A percentile compares a stretch with the other conserved stretches of the same genome.
phyloP scores from a whole-genome alignment of 64 coral and sea anemone species.

The Exaiptasia diaphana region DNA sequence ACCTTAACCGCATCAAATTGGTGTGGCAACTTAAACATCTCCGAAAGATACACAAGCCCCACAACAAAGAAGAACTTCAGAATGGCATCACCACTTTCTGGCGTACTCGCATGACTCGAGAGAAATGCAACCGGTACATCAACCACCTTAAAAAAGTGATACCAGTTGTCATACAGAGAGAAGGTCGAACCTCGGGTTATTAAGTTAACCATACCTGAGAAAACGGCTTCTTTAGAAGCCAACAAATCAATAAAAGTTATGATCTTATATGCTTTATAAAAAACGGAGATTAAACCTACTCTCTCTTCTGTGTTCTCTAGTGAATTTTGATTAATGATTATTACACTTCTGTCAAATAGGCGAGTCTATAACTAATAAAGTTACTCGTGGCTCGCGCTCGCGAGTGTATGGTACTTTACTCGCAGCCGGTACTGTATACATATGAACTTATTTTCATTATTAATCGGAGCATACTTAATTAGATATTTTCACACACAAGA shows the following conservation, averaged over 20 bases:
- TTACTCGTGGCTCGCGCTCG: background rate
- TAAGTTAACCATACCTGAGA: background rate
- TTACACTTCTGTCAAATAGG: too few species aligned
- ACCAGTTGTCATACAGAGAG: background rate
- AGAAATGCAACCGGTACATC: constrained; percentile 9
- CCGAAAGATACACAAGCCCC: background rate
- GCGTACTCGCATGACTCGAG: background rate
- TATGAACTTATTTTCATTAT: too few species aligned
- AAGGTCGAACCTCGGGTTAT: background rate
- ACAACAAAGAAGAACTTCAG: background rate
- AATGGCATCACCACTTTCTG: background rate
- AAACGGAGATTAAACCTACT: too few species aligned
- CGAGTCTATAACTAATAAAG: too few species aligned
- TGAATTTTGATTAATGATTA: too few species aligned
- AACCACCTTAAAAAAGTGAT: background rate
- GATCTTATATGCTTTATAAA: background rate
- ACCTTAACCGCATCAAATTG: constrained; percentile 6
- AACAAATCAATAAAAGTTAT: constrained; percentile 30
- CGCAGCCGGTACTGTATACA: background rate
- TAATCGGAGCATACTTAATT: too few species aligned
- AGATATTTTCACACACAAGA: too few species aligned
- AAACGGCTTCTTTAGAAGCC: constrained; percentile 36
- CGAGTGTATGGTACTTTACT: background rate
- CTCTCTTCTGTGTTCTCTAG: too few species aligned
- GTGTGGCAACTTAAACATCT: constrained; percentile 26